phyloP scores from a whole-genome alignment of 1,140 invertebrate species.

The Papilio glaucus region DNA sequence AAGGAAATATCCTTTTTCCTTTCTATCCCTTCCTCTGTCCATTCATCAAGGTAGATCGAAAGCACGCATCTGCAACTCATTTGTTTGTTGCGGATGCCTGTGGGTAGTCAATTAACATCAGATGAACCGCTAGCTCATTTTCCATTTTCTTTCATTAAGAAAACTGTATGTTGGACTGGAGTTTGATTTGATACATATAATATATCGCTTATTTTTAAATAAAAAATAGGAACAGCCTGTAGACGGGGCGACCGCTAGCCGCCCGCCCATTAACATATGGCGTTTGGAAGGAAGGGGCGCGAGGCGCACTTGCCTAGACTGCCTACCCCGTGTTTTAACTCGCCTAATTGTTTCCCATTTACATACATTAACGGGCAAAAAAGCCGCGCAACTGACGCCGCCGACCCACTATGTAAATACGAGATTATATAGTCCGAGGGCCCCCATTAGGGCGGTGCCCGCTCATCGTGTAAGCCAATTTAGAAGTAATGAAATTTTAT shows the following conservation, averaged over 20 bases:
- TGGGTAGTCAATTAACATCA: too few species aligned
- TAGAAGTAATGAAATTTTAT: constrained; percentile 66
- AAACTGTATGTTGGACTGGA: too few species aligned
- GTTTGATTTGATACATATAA: too few species aligned
- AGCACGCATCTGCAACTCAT: too few species aligned
- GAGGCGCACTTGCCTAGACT: constrained; percentile 76
- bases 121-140: too few species aligned
- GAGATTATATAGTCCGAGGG: constrained; percentile 60
- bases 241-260: constrained; percentile 38
- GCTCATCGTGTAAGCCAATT: constrained; percentile 57
- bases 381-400: constrained; percentile 72
- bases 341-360: constrained; percentile 83
- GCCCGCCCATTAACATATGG: constrained; percentile 76
- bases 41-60: too few species aligned
- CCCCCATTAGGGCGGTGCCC: constrained; percentile 56
- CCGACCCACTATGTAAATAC: constrained; percentile 73
- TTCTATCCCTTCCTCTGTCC: too few species aligned
- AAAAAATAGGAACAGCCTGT: constrained; percentile 35
- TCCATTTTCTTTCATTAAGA: too few species aligned
- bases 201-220: not conserved
- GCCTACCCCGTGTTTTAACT: constrained; percentile 81
- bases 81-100: too few species aligned
- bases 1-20: too few species aligned
- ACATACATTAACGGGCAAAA: constrained; percentile 81
- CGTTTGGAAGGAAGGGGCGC: constrained; percentile 66